Evolutionary conservation across 2,888 invertebrate species (phyloP), one percentile per base, ranked within the genome.

Genomic region (Caradrina kadenii): DNA sequence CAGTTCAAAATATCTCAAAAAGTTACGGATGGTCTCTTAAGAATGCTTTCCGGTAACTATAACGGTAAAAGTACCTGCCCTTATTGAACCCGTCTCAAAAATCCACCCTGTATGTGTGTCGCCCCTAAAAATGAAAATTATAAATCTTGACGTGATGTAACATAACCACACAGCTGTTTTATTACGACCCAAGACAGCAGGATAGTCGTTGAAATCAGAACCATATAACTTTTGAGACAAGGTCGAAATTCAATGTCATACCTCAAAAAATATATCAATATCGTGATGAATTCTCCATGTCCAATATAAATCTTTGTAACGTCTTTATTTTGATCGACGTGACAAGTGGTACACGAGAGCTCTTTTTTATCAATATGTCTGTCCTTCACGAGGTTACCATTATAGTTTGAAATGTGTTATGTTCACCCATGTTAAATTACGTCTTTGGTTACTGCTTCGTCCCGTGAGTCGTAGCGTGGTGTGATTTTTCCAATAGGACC

Each of bases 311-410:
- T 65, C 13, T 7, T 11, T n/a, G 21, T 50, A 22, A 48, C 13
- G 26, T 66, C 78, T 71, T 62, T 72, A 77, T 72, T 71, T 50
- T 42, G n/a, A 62, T 49, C 7, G 26, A n/a, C 54, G 49, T 62
- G 60, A 58, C 58, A 21, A 60, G 58, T 50, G 53, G 39, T 21
- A 8, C 17, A 21, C 21, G 45, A 64, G 31, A 62, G 31, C 19
- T n/a, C n/a, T 49, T 48, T 52, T 58, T 56, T 56, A 68, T 31
- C 55, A 49, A 63, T 35, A 35, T 26, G 3, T n/a, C n/a, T 4
- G 17, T 39, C 19, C 17, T 17, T 15, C 15, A n/a, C 17, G 17
- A 63, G 7, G 22, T 53, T 21, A 53, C 35, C 22, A 45, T 59
- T 70, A 13, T 42, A 4, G 8, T 42, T n/a, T 42, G n/a, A 19